These are phyloP conservation scores for Sebastes taczanowskii DNA, from an alignment of 2,797 vertebrate genomes.

Conservation along the genomic window DNA sequence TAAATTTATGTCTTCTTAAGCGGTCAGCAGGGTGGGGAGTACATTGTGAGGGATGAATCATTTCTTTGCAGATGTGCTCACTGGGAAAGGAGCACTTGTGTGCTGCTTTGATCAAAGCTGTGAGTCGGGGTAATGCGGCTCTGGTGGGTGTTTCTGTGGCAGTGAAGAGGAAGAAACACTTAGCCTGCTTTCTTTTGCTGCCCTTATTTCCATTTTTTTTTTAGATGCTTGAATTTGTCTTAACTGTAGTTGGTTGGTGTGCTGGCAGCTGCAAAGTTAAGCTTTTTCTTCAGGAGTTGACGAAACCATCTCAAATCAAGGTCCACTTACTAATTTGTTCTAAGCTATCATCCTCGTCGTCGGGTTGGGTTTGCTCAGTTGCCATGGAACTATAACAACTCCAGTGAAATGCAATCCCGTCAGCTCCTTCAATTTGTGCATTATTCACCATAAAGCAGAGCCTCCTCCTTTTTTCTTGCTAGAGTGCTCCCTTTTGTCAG, in stretches of 20 bases:
- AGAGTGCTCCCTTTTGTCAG: neutral
- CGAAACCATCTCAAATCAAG: neutral
- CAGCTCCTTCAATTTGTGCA: too few species aligned
- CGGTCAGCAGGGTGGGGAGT: conserved; percentile 24
- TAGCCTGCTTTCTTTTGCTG: neutral
- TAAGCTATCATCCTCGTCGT: neutral
- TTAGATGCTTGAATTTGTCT: neutral
- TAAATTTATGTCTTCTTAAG: conserved; percentile 34
- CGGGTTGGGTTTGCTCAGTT: neutral
- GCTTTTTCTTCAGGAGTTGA: neutral
- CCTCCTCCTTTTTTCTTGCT: neutral
- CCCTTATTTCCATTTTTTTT: neutral
- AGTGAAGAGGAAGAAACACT: conserved; percentile 14
- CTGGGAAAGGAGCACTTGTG: conserved; percentile 22
- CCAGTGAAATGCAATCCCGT: too few species aligned
- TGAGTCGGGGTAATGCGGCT: conserved; percentile 22
- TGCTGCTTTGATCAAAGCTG: conserved; percentile 60
- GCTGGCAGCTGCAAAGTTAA: neutral
- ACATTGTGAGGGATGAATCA: conserved; percentile 53
- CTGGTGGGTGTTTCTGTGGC: conserved; percentile 27
- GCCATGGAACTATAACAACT: too few species aligned
- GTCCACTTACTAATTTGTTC: neutral
- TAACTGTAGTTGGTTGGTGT: neutral
- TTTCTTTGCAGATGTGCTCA: conserved; percentile 58
- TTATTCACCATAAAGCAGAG: neutral